Evolutionary conservation across 1,140 invertebrate species (phyloP).

Genomic region (Panagrolaimus sp.): DNA sequence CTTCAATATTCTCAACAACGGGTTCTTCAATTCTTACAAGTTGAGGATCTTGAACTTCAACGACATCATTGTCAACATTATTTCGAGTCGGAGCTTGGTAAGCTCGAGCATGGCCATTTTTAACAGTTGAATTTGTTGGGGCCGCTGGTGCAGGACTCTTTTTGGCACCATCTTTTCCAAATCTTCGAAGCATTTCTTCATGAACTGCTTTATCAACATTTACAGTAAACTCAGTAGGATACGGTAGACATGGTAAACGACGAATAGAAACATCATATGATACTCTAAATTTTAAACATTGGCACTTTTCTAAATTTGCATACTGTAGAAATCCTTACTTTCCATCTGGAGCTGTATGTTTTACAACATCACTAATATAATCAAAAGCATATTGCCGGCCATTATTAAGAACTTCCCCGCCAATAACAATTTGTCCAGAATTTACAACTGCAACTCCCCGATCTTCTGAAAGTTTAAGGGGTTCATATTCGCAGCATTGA

Average conservation of each 20-base stretch:
- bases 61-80: constrained; percentile 1
- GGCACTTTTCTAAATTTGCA: constrained; percentile 15
- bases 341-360: constrained; percentile 42
- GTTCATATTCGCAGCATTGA: constrained; percentile 48
- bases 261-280: constrained; percentile 49
- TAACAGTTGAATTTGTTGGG: neutral
- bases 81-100: neutral
- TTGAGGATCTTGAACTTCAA: neutral
- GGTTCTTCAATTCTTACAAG: neutral
- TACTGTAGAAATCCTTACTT: too few relatives aligned
- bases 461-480: constrained; percentile 45
- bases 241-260: constrained; percentile 47
- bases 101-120: constrained; percentile 17
- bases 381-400: constrained; percentile 52
- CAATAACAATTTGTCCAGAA: constrained; percentile 54
- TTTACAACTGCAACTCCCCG: constrained; percentile 49
- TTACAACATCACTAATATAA: constrained; percentile 51
- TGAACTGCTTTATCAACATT: constrained; percentile 35
- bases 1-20: neutral
- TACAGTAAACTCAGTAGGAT: constrained; percentile 37
- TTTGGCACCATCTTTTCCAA: constrained; percentile 18
- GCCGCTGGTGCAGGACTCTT: neutral
- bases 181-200: constrained; percentile 36
- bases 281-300: constrained; percentile 30
- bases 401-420: constrained; percentile 43